A percentile compares a stretch with the other conserved stretches of the same genome.
These are phyloP conservation scores for Leguminivora glycinivorella DNA, from an alignment of 1,140 invertebrate species.

Conservation along the genomic window DNA sequence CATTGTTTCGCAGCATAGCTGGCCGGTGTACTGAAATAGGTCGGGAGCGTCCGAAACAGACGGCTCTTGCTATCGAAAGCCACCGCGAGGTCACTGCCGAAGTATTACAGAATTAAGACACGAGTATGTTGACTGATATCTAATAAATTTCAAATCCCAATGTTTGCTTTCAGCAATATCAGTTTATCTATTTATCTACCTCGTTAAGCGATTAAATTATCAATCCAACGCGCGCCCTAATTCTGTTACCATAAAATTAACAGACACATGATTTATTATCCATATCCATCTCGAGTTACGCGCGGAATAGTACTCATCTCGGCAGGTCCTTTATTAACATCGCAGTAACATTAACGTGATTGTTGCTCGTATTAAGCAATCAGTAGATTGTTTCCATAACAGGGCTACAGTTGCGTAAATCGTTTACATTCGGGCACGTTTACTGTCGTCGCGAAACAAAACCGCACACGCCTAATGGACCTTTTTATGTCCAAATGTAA, in stretches of 20 bases:
- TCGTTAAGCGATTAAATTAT: conserved; percentile 33
- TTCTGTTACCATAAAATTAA: not conserved
- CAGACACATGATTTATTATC: conserved; percentile 1
- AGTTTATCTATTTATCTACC: conserved; percentile 32
- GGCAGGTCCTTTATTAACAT: conserved; percentile 41
- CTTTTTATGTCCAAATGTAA: conserved; percentile 7
- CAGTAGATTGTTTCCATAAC: conserved; percentile 62
- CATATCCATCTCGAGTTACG: not conserved
- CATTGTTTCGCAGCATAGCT: conserved; percentile 71
- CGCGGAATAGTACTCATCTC: conserved; percentile 44
- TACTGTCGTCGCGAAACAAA: conserved; percentile 43
- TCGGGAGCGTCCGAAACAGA: conserved; percentile 71
- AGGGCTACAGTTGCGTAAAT: conserved; percentile 50
- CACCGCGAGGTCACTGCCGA: conserved; percentile 71
- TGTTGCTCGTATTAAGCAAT: conserved; percentile 56
- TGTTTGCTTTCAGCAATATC: conserved; percentile 33
- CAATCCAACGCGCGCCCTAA: conserved; percentile 28
- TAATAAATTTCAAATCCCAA: conserved; percentile 36
- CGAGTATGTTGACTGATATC: conserved; percentile 39
- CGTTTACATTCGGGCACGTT: conserved; percentile 46
- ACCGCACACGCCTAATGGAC: conserved; percentile 30
- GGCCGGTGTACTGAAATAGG: conserved; percentile 74
- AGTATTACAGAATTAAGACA: conserved; percentile 42
- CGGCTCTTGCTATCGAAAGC: conserved; percentile 71
- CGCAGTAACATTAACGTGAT: conserved; percentile 48